Percentiles rank a stretch among this genome's conserved stretches.
Conservation (phyloP, 2,888 invertebrate species). For the Xestia ashworthii region DNA sequence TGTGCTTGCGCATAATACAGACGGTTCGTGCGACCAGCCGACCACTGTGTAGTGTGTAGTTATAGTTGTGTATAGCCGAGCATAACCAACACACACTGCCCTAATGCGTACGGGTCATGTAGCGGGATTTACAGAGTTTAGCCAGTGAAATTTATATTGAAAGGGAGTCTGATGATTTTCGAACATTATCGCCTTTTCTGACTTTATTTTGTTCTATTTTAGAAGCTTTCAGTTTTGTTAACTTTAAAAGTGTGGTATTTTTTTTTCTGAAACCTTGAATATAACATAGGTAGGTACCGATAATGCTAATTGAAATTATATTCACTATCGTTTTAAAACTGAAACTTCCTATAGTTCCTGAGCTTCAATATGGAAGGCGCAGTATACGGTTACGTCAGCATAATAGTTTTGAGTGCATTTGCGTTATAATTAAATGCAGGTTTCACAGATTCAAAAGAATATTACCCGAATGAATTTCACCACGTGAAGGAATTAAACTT, state of each 20-base stretch:
- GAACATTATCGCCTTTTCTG: slow-evolving; percentile 76
- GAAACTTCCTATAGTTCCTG: not conserved
- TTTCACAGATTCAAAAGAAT: not conserved
- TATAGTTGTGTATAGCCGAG: slow-evolving; percentile 81
- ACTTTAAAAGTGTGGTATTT: not conserved
- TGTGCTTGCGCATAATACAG: slow-evolving; percentile 87
- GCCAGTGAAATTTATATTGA: slow-evolving; percentile 90
- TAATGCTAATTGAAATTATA: not conserved
- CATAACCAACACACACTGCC: slow-evolving; percentile 89
- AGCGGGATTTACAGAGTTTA: slow-evolving; percentile 90
- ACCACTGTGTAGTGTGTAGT: slow-evolving; percentile 76
- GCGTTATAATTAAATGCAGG: not conserved
- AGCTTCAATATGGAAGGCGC: not conserved
- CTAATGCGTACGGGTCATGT: slow-evolving; percentile 90
- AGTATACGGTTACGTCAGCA: not conserved
- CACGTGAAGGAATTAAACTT: not conserved
- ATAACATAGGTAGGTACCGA: not conserved
- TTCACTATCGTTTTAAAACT: not conserved
- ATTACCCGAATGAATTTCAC: not conserved
- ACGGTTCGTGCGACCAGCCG: slow-evolving; percentile 70
- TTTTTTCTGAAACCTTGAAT: not conserved
- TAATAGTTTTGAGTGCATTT: not conserved
- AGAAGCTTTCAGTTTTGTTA: slow-evolving; percentile 40
- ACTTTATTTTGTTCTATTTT: slow-evolving; percentile 51
- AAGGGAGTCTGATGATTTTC: slow-evolving; percentile 90